These are phyloP conservation scores for Pyralis farinalis DNA, from an alignment of 2,888 invertebrate species.

Conservation along the genomic window DNA sequence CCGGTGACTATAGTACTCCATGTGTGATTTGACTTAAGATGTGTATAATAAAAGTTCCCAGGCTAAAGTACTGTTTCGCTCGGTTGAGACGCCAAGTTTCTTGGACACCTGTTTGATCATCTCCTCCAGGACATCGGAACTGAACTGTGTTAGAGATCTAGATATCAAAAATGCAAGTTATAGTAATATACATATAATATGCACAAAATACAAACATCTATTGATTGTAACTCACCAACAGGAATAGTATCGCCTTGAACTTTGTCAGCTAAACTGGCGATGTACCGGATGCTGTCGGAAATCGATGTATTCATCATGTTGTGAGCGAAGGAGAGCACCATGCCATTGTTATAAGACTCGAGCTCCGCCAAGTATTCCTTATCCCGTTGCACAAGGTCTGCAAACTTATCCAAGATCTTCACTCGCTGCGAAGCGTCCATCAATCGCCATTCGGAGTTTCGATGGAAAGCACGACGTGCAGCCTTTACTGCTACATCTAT, in stretches of 20 bases:
- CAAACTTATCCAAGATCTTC: conserved; percentile 84
- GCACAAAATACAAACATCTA: too few relatives aligned
- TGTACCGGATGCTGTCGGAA: conserved; percentile 81
- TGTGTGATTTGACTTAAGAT: too few relatives aligned
- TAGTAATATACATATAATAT: too few relatives aligned
- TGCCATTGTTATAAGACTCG: conserved; percentile 95
- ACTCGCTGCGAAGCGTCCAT: conserved; percentile 92
- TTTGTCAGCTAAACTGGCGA: conserved; percentile 94
- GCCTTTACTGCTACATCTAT: conserved; percentile 88
- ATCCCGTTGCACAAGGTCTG: conserved; percentile 90
- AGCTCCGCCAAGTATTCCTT: conserved; percentile 87
- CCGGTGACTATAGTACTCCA: too few relatives aligned
- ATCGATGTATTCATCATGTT: conserved; percentile 61
- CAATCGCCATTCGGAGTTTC: conserved; percentile 86
- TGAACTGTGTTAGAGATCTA: too few relatives aligned
- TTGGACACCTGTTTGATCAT: too few relatives aligned
- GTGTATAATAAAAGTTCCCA: too few relatives aligned
- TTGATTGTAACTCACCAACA: conserved; percentile 40
- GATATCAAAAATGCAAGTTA: too few relatives aligned
- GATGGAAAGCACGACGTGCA: conserved; percentile 86
- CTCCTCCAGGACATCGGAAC: too few relatives aligned
- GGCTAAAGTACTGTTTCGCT: too few relatives aligned
- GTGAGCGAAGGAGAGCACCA: conserved; percentile 84
- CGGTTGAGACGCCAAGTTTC: too few relatives aligned
- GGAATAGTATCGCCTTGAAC: conserved; percentile 88